Percentiles rank a stretch among this genome's conserved stretches.
These are phyloP conservation scores for Hemicentrotus pulcherrimus DNA, from an alignment of 35 echinoderm and acorn worm genomes.

Conservation along the genomic window DNA sequence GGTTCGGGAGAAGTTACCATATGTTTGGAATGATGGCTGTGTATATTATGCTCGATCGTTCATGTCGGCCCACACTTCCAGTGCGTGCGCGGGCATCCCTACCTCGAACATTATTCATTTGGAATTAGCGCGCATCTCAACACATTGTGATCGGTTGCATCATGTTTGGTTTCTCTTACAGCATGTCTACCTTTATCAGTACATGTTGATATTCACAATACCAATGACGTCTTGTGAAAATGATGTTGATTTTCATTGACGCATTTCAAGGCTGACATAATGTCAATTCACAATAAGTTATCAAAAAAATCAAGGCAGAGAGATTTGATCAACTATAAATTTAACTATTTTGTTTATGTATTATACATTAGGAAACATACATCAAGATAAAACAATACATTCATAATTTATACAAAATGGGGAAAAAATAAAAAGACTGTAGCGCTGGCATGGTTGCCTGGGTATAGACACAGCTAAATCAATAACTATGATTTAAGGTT, in stretches of 20 bases:
- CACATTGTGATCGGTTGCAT: neutral
- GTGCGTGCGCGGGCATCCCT: neutral
- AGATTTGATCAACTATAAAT: too few relatives aligned
- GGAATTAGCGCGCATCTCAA: neutral
- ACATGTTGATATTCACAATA: neutral
- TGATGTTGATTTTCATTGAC: neutral
- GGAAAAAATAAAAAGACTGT: too few relatives aligned
- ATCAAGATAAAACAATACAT: too few relatives aligned
- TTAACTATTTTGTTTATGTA: too few relatives aligned
- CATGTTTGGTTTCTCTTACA: neutral
- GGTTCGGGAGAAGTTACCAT: neutral
- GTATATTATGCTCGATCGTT: neutral
- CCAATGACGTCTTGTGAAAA: neutral
- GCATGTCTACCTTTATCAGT: neutral
- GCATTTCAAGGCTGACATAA: neutral
- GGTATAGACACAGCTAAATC: too few relatives aligned
- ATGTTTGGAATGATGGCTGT: constrained; percentile 17
- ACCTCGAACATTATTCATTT: neutral
- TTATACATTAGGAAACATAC: too few relatives aligned
- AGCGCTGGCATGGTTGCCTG: too few relatives aligned
- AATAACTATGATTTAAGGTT: too few relatives aligned
- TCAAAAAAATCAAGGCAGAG: too few relatives aligned
- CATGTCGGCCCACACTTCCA: neutral
- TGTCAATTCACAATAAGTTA: too few relatives aligned
- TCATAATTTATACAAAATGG: too few relatives aligned